Evolutionary conservation across 1,140 invertebrate species (phyloP), one percentile per base, ranked within the genome.

Genomic region (Diploscapter pachys): DNA sequence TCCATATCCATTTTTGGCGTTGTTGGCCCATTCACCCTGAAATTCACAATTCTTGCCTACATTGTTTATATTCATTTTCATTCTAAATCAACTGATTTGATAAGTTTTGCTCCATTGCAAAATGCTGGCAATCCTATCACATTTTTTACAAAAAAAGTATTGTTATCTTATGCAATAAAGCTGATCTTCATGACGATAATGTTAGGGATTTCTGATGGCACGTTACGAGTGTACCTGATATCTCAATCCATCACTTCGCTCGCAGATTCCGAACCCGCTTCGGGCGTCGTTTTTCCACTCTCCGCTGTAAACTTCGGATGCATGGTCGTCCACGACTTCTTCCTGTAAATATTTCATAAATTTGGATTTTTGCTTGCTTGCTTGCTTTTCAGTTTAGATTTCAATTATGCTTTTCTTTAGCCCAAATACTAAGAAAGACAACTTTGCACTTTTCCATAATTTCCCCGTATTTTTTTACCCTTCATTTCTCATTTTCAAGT

Each of bases 251-350:
- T 99, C 97, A 62, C 93, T 96, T 56, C 97, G 90, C 87, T 99
- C 96, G 83, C 94, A 96, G 56, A 88, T 86, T 73, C 97, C 97
- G 86, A 96, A 98, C 31, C 97, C 97, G n/a, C 92, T 93, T 57
- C 97, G 89, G 87, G 97, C 98, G 88, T 99, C 97, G 88, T 98
- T 97, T 87, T 99, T 99, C 97, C 97, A 99, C 88, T 99, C 96
- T 9, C 97, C 97, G 90, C 94, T 92, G 87, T 99, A 99, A 2
- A 93, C 97, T 89, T 99, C 97, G 5, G 93, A 95, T 55, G 97
- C 94, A 83, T 91, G 93, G 4, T 93, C 91, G 86, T 99, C 97
- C 88, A 99, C 91, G 85, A 96, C 94, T 87, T 85, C 83, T 71
- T 84, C 83, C 31, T 31, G 31, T 11, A 73, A 73, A n/a, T 5